A percentile compares a stretch with the other conserved stretches of the same genome.
Evolutionary conservation across 2,797 vertebrate genomes (phyloP).

Genomic region (Coregonus sp.): DNA sequence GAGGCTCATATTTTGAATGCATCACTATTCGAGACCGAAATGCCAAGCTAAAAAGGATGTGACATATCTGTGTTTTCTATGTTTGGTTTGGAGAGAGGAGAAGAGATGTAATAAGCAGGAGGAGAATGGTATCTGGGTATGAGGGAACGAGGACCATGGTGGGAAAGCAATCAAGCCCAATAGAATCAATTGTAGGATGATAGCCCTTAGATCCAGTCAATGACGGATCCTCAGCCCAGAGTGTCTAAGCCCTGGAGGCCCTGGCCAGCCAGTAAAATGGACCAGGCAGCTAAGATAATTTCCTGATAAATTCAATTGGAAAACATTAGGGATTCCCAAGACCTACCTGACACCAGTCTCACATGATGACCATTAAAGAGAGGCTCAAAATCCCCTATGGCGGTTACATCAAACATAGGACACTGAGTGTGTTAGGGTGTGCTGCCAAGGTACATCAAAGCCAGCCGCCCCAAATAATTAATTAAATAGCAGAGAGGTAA

Average conservation of each 20-base stretch:
- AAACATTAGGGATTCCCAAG: conserved; percentile 26
- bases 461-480: conserved; percentile 19
- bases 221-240: conserved; percentile 39
- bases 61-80: conserved; percentile 27
- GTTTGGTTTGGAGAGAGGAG: conserved; percentile 27
- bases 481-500: conserved; percentile 40
- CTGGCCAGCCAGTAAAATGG: conserved; percentile 15
- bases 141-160: conserved; percentile 2
- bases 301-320: conserved; percentile 37
- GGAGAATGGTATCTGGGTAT: conserved; percentile 42
- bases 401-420: conserved; percentile 8
- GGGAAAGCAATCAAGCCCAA: conserved; percentile 41
- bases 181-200: conserved; percentile 56
- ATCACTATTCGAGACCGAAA: conserved; percentile 12
- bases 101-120: conserved; percentile 41
- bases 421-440: background rate
- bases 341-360: conserved; percentile 12
- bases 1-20: conserved; percentile 35
- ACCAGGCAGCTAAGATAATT: conserved; percentile 5
- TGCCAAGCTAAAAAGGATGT: background rate
- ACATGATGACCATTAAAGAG: conserved; percentile 15
- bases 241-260: conserved; percentile 29
- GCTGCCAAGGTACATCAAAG: background rate
- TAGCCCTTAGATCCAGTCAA: conserved; percentile 44
- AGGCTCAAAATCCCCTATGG: conserved; percentile 10